Evolutionary conservation across 2,888 invertebrate species (phyloP).

Genomic region (Tethea ocularis): DNA sequence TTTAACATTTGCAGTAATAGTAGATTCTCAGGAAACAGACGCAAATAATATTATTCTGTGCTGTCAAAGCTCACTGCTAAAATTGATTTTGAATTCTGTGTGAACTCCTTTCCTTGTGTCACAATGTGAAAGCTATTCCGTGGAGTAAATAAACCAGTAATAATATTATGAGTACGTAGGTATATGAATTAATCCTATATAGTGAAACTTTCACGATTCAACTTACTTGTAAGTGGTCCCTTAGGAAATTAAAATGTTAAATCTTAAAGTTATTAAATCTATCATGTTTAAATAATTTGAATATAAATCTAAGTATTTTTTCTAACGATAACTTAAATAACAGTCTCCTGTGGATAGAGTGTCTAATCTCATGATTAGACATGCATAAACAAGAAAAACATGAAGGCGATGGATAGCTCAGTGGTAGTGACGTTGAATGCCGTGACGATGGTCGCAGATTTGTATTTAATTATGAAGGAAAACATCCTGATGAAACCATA

Average conservation of each 20-base stretch:
- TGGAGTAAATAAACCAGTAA: neutral
- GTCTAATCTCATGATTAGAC: too few species aligned
- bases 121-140: neutral
- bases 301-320: too few species aligned
- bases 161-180: neutral
- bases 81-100: slow-evolving; percentile 2
- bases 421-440: too few species aligned
- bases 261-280: neutral
- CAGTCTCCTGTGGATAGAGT: too few species aligned
- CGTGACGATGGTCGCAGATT: too few species aligned
- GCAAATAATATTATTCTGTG: neutral
- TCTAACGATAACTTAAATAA: too few species aligned
- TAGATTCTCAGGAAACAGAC: neutral
- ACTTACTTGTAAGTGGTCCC: neutral
- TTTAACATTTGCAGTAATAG: neutral
- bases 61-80: neutral
- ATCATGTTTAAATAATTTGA: too few species aligned
- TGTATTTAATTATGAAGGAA: too few species aligned
- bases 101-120: neutral
- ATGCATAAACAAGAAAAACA: too few species aligned
- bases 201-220: neutral
- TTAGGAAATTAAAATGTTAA: neutral
- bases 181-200: neutral
- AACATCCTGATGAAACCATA: too few species aligned
- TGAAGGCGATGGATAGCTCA: too few species aligned